Evolutionary conservation across 2,888 invertebrate species (phyloP).

Genomic region (Heliconius sara): DNA sequence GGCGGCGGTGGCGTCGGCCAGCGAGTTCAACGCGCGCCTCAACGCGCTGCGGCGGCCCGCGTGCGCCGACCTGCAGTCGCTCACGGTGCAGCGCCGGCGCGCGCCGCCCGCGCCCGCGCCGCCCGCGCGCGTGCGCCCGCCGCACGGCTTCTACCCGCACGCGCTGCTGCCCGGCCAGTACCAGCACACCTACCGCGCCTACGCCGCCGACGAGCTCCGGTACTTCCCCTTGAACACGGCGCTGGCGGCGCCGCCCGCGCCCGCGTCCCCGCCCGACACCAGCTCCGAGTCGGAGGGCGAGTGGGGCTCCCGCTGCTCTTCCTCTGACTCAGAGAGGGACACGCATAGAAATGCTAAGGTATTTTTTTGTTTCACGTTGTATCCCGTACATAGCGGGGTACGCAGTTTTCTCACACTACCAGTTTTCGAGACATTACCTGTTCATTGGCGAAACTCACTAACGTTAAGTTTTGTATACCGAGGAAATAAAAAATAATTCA

Average conservation of each 20-base stretch:
- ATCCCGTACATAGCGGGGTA: background rate
- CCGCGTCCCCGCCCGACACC: constrained; percentile 61
- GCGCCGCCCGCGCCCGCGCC: constrained; percentile 51
- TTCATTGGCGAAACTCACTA: background rate
- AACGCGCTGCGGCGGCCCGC: constrained; percentile 90
- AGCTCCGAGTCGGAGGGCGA: constrained; percentile 72
- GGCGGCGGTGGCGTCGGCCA: constrained; percentile 92
- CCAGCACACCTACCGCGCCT: constrained; percentile 92
- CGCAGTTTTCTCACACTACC: background rate
- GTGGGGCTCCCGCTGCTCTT: constrained; percentile 62
- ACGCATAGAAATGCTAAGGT: constrained; percentile 72
- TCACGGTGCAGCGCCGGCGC: constrained; percentile 88
- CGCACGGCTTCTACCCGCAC: constrained; percentile 91
- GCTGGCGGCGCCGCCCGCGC: constrained; percentile 80
- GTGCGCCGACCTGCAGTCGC: constrained; percentile 96
- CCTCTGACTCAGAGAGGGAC: constrained; percentile 66
- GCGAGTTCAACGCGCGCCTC: constrained; percentile 94
- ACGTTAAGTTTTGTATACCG: background rate
- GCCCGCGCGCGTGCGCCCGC: constrained; percentile 69
- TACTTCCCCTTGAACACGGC: constrained; percentile 97
- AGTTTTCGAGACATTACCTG: background rate
- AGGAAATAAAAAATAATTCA: no score
- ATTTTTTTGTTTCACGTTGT: constrained; percentile 23
- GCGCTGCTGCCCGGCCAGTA: constrained; percentile 98
- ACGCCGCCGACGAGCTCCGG: constrained; percentile 90